Evolutionary conservation across 2,113 vertebrate species (phyloP).

Genomic region (Cairina moschata): DNA sequence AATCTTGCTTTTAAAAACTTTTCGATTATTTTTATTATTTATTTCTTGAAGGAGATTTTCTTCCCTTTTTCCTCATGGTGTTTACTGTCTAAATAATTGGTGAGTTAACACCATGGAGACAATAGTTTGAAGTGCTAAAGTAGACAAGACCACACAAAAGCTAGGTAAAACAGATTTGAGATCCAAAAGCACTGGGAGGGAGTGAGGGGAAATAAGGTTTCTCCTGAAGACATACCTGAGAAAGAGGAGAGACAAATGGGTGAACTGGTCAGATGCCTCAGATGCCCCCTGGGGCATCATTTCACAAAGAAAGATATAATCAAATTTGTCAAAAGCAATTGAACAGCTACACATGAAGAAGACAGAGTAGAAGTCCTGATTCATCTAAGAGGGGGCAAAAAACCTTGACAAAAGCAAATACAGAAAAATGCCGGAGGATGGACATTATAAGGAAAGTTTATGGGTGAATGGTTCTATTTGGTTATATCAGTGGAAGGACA

Average conservation of each 20-base stretch:
- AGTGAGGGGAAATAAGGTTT: not conserved
- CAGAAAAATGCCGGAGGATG: not conserved
- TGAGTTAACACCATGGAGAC: not conserved
- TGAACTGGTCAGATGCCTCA: not conserved
- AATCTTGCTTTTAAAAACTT: not conserved
- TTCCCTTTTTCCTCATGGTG: not conserved
- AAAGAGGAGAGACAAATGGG: not conserved
- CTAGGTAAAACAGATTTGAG: not conserved
- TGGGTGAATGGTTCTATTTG: not conserved
- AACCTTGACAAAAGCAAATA: not conserved
- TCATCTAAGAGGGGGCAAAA: not conserved
- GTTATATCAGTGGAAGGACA: not conserved
- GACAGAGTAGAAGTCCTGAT: not conserved
- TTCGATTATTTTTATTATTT: too few relatives aligned
- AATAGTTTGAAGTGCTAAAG: not conserved
- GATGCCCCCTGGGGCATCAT: not conserved
- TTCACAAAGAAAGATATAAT: not conserved
- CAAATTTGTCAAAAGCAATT: not conserved
- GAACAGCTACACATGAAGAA: not conserved
- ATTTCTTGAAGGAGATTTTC: not conserved
- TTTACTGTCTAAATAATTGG: not conserved
- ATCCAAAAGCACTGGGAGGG: not conserved
- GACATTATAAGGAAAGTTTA: not conserved
- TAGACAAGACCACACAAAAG: not conserved
- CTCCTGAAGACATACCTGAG: not conserved